Evolutionary conservation across 2,113 vertebrate genomes (phyloP).

Genomic region (Oostethus manadensis): DNA sequence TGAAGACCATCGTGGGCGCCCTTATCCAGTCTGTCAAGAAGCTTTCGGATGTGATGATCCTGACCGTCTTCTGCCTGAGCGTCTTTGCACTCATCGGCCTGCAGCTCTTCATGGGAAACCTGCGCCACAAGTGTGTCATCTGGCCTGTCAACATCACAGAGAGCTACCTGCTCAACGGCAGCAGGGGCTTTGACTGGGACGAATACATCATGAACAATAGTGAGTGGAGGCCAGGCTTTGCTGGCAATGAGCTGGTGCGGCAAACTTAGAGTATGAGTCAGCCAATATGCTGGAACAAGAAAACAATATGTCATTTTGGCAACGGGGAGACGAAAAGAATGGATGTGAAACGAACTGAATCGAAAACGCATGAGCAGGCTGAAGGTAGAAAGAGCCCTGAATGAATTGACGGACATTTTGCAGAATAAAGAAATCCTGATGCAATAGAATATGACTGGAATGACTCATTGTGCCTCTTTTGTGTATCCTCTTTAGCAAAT

Average conservation of each 20-base stretch:
- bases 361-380: slow-evolving; percentile 5
- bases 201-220: slow-evolving; percentile 95
- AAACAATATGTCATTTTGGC: slow-evolving; percentile 41
- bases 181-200: slow-evolving; percentile 86
- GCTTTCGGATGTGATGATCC: slow-evolving; percentile 97
- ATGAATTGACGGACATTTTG: slow-evolving; percentile 2
- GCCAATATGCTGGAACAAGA: slow-evolving; percentile 34
- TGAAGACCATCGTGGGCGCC: slow-evolving; percentile 99
- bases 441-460: slow-evolving; percentile 5
- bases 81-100: slow-evolving; percentile 97
- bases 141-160: slow-evolving; percentile 89
- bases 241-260: slow-evolving; percentile 29
- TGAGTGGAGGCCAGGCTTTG: slow-evolving; percentile 66
- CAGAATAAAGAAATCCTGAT: slow-evolving; percentile 11
- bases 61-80: slow-evolving; percentile 97
- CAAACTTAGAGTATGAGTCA: slow-evolving; percentile 26
- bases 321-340: slow-evolving; percentile 1
- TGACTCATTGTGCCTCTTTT: slow-evolving; percentile 26
- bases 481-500: slow-evolving; percentile 75
- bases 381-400: slow-evolving; percentile 3
- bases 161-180: slow-evolving; percentile 81
- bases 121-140: slow-evolving; percentile 93
- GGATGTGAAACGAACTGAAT: slow-evolving; percentile 5
- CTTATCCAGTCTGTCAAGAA: slow-evolving; percentile 99
- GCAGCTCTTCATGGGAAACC: slow-evolving; percentile 98